phyloP scores from a whole-genome alignment of 2,113 vertebrate species.

The Coptodon rendalli region DNA sequence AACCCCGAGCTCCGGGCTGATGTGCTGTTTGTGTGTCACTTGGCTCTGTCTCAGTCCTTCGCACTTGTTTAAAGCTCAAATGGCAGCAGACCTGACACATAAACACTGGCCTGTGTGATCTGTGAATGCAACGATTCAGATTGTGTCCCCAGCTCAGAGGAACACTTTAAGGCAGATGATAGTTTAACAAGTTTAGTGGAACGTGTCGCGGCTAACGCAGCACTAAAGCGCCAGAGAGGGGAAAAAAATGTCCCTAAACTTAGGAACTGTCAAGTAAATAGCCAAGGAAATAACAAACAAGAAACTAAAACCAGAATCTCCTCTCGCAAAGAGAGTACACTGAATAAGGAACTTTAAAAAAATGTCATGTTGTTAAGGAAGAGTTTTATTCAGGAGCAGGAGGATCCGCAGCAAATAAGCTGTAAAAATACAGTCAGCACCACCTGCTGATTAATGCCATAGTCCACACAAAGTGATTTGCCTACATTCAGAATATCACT shows the following conservation, averaged over 20 bases:
- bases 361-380: background rate
- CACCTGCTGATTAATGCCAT: background rate
- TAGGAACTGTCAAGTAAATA: background rate
- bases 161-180: slow-evolving; percentile 1
- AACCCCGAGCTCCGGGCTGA: background rate
- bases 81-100: slow-evolving; percentile 16
- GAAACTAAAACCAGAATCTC: background rate
- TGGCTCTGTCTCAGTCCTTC: slow-evolving; percentile 1
- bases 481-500: background rate
- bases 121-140: background rate
- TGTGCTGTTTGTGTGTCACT: slow-evolving; percentile 27
- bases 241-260: background rate
- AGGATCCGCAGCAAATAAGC: background rate
- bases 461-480: background rate
- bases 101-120: background rate
- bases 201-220: background rate
- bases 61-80: slow-evolving; percentile 30
- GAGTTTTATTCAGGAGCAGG: background rate
- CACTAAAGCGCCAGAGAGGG: background rate
- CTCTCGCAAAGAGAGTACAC: background rate
- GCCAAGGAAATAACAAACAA: background rate
- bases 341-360: background rate
- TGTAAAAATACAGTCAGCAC: background rate
- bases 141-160: background rate
- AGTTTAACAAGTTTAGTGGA: background rate